Evolutionary conservation across 2,888 invertebrate genomes (phyloP).

Genomic region (Drosophila kanekoi): DNA sequence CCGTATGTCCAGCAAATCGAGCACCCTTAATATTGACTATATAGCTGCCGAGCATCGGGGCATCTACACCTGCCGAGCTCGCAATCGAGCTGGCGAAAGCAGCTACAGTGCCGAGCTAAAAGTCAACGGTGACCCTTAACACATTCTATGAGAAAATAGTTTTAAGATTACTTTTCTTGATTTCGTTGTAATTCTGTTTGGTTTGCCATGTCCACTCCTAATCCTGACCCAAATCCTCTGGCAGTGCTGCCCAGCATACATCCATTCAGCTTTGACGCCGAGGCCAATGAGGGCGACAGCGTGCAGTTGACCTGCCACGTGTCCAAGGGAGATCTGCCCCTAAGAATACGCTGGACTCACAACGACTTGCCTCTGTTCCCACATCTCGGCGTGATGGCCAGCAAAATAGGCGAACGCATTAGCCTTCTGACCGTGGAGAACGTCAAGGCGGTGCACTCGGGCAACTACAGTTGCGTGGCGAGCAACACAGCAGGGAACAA

Average conservation of each 20-base stretch:
- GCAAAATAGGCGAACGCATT: constrained; percentile 88
- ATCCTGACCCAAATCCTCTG: constrained; percentile 3
- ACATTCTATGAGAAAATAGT: constrained; percentile 3
- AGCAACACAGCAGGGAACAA: constrained; percentile 88
- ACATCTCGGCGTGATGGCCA: constrained; percentile 88
- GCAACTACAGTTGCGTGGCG: constrained; percentile 89
- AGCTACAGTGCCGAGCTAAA: constrained; percentile 85
- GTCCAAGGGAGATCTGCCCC: constrained; percentile 88
- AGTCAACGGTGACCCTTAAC: constrained; percentile 82
- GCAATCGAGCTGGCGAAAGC: constrained; percentile 87
- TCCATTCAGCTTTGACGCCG: constrained; percentile 84
- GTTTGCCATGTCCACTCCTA: constrained; percentile 8
- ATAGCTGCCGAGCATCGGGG: constrained; percentile 88
- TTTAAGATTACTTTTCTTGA: constrained; percentile 7
- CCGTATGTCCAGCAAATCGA: constrained; percentile 85
- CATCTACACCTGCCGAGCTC: constrained; percentile 88
- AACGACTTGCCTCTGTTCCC: constrained; percentile 83
- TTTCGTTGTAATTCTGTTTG: constrained; percentile 33
- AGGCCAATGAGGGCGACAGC: constrained; percentile 89
- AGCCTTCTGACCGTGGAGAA: constrained; percentile 89
- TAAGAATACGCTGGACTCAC: constrained; percentile 88
- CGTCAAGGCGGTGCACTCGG: constrained; percentile 89
- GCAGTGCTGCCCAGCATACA: constrained; percentile 89
- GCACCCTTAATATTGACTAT: constrained; percentile 88
- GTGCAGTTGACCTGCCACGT: constrained; percentile 87